Evolutionary conservation across 2,113 vertebrate species (phyloP).

Genomic region (Sinocyclocheilus rhinocerous): DNA sequence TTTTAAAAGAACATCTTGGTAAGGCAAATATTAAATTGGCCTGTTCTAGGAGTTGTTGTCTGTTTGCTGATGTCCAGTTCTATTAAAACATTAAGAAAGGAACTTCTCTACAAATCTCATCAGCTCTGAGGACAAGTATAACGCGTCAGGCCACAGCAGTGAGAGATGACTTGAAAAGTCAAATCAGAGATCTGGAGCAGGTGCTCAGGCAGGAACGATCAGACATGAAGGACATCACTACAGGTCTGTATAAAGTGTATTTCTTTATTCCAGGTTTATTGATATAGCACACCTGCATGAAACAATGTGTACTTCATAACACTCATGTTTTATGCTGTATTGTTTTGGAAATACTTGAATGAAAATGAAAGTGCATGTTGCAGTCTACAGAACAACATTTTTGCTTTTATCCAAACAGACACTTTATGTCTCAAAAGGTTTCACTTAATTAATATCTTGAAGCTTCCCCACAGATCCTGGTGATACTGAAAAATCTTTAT

Average conservation of each 20-base stretch:
- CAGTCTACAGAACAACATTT: too few species aligned
- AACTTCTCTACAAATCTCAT: neutral
- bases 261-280: neutral
- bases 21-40: neutral
- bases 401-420: too few species aligned
- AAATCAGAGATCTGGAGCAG: conserved; percentile 68
- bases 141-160: conserved; percentile 62
- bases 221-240: conserved; percentile 72
- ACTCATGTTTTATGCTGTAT: neutral
- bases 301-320: too few species aligned
- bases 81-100: neutral
- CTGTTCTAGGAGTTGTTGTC: neutral
- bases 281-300: neutral
- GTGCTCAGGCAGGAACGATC: conserved; percentile 65
- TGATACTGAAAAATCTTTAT: neutral
- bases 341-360: neutral
- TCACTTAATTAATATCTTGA: neutral
- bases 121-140: conserved; percentile 69
- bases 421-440: neutral
- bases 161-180: conserved; percentile 64
- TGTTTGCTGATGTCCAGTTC: neutral
- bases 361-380: neutral
- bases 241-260: conserved; percentile 64
- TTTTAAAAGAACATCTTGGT: conserved; percentile 74
- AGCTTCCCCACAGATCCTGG: neutral